phyloP scores from a whole-genome alignment of 2,113 vertebrate genomes.

The Trogon melanurus region DNA sequence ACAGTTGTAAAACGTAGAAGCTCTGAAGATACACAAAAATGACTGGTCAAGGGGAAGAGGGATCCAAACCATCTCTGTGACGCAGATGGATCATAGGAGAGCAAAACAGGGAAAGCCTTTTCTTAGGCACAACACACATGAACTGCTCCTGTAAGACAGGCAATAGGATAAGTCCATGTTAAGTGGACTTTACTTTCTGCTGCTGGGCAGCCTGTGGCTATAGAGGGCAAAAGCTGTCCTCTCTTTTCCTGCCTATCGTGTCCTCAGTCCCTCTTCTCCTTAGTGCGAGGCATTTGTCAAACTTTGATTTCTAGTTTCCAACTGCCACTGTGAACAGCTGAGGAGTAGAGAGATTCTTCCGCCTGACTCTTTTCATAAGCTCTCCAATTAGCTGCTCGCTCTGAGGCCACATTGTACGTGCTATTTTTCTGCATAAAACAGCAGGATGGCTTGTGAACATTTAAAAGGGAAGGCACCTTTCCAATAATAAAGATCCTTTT shows the following conservation, averaged over 20 bases:
- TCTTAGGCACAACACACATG: background rate
- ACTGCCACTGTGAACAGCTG: constrained; percentile 59
- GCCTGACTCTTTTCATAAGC: background rate
- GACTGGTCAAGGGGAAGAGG: background rate
- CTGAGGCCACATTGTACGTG: background rate
- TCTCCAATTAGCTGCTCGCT: background rate
- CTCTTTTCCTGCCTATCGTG: background rate
- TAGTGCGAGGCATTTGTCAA: constrained; percentile 35
- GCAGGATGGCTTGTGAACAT: background rate
- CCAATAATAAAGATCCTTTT: background rate
- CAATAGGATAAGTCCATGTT: background rate
- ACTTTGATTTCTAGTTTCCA: constrained; percentile 46
- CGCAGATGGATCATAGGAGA: background rate
- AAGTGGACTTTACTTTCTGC: background rate
- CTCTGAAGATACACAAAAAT: background rate
- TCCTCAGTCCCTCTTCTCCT: constrained; percentile 47
- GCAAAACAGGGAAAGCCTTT: background rate
- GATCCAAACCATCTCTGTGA: background rate
- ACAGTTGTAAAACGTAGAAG: background rate
- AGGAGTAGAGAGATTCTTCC: constrained; percentile 39
- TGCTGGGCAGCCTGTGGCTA: background rate
- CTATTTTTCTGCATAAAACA: background rate
- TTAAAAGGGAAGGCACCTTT: background rate
- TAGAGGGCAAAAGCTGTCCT: background rate
- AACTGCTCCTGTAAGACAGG: background rate